Base-by-base conservation (phyloP, 2,113 vertebrate genomes). In the Australoheros scitulus region DNA sequence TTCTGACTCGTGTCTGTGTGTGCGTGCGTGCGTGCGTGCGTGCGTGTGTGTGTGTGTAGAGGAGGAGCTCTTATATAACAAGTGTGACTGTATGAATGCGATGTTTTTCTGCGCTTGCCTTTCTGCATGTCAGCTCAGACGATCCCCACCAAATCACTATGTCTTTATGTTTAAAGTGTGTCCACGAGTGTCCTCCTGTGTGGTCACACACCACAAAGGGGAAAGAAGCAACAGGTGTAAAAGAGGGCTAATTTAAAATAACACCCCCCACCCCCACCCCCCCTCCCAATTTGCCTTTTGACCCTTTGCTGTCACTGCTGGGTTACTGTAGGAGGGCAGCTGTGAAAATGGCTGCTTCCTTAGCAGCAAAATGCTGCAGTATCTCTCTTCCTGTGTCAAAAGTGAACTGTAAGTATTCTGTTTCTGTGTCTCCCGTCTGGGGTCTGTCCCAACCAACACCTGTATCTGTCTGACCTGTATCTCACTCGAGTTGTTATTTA, bases 211-310 rank as follows among this genome's bases (percentile, higher is more conserved):
- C 82, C 2, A 11, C 86, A 75, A 80, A 10, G 77, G 36, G 76
- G 36, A 68, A 38, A 38, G 38, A 22, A 78, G 86, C 92, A 92
- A 92, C 94, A 94, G 93, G 92, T 94, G 92, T 87, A 82, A 61
- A 77, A 81, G 68, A 65, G 74, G 76, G 36, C 36, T 38, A 85
- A 80, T 68, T 80, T 79, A 61, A 77, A 80, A 84, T 13, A 52
- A 41, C 79, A 22, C 61, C 24, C 72, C 11, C 79, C 76, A 22
- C 61, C 24, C 72, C 11, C 79, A 76, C 32, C 34, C 34, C 11
- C 26, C 59, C 32, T 43, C 26, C 61, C 57, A 2, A 10, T 76
- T 82, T 91, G 84, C 89, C 91, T 74, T 83, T 32, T 92, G 87
- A 83, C 83, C 88, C 64, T 74, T 76, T 50, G 81, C 83, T 86